phyloP scores from a whole-genome alignment of 2,888 invertebrate genomes.

The Odontocerum albicorne region DNA sequence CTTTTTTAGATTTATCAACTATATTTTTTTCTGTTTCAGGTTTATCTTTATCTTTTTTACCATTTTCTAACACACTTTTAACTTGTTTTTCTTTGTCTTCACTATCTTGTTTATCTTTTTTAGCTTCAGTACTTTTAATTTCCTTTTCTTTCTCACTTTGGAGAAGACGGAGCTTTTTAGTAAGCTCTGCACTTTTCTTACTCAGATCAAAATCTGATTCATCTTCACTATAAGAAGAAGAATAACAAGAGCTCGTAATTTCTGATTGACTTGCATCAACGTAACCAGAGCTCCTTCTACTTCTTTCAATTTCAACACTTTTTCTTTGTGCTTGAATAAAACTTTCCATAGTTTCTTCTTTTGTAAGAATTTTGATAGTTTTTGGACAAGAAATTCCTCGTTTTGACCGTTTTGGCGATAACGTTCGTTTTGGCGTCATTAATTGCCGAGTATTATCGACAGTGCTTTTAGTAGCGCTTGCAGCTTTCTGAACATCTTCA shows the following conservation, averaged over 20 bases:
- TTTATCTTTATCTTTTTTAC: constrained; percentile 41
- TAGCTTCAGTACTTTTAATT: constrained; percentile 40
- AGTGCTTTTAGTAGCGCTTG: constrained; percentile 45
- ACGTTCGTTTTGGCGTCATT: constrained; percentile 58
- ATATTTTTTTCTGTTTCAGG: constrained; percentile 38
- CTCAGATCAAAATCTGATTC: constrained; percentile 56
- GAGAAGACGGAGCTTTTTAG: constrained; percentile 50
- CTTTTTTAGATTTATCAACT: background rate
- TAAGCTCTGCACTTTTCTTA: constrained; percentile 52
- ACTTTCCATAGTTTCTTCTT: constrained; percentile 56
- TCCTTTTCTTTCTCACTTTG: constrained; percentile 48
- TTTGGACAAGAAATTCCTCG: constrained; percentile 55
- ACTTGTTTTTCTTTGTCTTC: constrained; percentile 42
- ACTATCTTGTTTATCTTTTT: constrained; percentile 38
- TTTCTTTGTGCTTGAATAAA: constrained; percentile 49
- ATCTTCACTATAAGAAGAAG: constrained; percentile 56
- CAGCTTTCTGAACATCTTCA: constrained; percentile 53
- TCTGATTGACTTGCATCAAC: constrained; percentile 57
- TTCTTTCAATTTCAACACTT: constrained; percentile 45
- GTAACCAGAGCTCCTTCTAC: constrained; percentile 52
- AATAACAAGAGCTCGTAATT: constrained; percentile 57
- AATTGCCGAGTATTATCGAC: constrained; percentile 52
- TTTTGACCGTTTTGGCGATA: constrained; percentile 45
- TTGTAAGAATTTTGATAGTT: constrained; percentile 56
- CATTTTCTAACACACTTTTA: constrained; percentile 46